Base-by-base conservation (phyloP, 1,140 invertebrate species). In the Triops cancriformis region DNA sequence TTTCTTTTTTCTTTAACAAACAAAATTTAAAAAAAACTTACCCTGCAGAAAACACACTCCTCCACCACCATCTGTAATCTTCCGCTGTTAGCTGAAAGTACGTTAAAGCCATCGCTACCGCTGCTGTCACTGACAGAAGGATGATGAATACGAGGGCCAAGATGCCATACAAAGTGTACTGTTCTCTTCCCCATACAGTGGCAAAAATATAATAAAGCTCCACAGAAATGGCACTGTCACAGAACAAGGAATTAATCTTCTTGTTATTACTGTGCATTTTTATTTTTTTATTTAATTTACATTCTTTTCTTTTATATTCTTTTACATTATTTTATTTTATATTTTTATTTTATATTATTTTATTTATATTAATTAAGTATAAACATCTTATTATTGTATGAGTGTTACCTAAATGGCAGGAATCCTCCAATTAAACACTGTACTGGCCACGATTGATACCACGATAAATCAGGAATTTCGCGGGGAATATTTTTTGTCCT, bases 61-160 rank as follows among this genome's bases (percentile, higher is more conserved):
- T 77, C 87, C 87, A 88, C 87, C 87, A 88, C 87, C 87, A 88
- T 73, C 87, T 81, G 81, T 88, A 87, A 81, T 87, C 86, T 81
- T 87, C 86, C 12, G 85, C 83, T 64, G 86, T 85, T 26, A 88
- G 81, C 79, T 87, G 86, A 80, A 88, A 88, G 82, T 88, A 88
- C 76, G 87, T 88, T 43, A 88, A 82, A 7, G 86, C 86, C 43
- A 88, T 83, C 14, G 87, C 87, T 27, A 88, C 86, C 79, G 87
- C 87, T 10, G 85, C 87, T 7, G 87, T 87, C 7, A 88, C 87
- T 78, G 84, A 86, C 6, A 88, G 81, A 37, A 88, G 81, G 27
- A 88, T 87, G 73, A 86, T 83, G 80, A 87, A 87, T 23, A 88
- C 86, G 72, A 87, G 83, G 73, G 86, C 85, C 26, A 88, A 81